These are phyloP conservation scores for Acipenser oxyrinchus DNA, from an alignment of 2,797 vertebrate species.

Conservation along the genomic window DNA sequence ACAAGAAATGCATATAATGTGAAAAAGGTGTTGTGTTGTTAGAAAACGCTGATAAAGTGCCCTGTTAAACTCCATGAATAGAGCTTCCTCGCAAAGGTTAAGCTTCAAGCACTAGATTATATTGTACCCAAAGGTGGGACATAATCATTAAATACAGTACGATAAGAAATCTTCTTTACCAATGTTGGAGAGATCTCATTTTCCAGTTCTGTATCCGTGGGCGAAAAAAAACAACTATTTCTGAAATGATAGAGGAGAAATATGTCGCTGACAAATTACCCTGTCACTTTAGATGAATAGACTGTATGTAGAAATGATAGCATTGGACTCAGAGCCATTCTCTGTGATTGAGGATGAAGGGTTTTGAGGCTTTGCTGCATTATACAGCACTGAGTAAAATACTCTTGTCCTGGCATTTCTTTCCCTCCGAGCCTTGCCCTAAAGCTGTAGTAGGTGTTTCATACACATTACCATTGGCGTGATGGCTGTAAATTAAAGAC, in stretches of 20 bases:
- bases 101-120: too few relatives aligned
- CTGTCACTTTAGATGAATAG: slow-evolving; percentile 41
- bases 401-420: slow-evolving; percentile 21
- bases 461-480: slow-evolving; percentile 8
- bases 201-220: slow-evolving; percentile 42
- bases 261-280: slow-evolving; percentile 44
- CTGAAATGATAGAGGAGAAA: slow-evolving; percentile 34
- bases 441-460: slow-evolving; percentile 8
- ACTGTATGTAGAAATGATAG: slow-evolving; percentile 35
- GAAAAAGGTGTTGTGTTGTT: too few relatives aligned
- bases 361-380: slow-evolving; percentile 17
- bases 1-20: too few relatives aligned
- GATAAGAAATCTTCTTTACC: too few relatives aligned
- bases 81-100: too few relatives aligned
- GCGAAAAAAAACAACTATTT: slow-evolving; percentile 27
- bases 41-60: too few relatives aligned
- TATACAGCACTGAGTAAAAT: slow-evolving; percentile 30
- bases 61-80: too few relatives aligned
- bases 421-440: slow-evolving; percentile 13
- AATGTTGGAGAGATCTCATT: slow-evolving; percentile 20
- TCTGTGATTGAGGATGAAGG: slow-evolving; percentile 13
- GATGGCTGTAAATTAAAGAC: slow-evolving; percentile 39
- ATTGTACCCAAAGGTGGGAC: too few relatives aligned
- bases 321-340: slow-evolving; percentile 28
- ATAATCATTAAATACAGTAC: too few relatives aligned